These are phyloP conservation scores for Idaea aversata DNA, from an alignment of 2,888 invertebrate species.

Conservation along the genomic window DNA sequence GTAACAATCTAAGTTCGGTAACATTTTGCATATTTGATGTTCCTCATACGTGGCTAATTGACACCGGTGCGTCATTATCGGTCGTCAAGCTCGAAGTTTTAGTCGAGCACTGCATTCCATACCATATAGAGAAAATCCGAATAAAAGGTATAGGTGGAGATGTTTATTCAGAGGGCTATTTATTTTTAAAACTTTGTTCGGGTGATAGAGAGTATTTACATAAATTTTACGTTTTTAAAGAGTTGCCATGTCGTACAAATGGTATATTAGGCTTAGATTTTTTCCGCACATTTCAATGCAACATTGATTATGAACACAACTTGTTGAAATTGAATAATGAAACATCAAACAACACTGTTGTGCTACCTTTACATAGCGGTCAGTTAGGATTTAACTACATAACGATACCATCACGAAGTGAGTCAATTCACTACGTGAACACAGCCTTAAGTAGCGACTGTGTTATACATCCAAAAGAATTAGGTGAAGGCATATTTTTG, in stretches of 20 bases:
- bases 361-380: conserved; percentile 1
- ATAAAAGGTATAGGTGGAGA: conserved; percentile 11
- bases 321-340: conserved; percentile 13
- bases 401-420: conserved; percentile 18
- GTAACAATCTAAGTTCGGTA: too few relatives aligned
- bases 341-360: conserved; percentile 2
- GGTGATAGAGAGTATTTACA: not conserved
- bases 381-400: conserved; percentile 4
- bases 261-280: conserved; percentile 27
- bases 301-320: conserved; percentile 16
- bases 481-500: conserved; percentile 23
- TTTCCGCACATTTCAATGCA: conserved; percentile 16
- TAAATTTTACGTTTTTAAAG: conserved; percentile 14
- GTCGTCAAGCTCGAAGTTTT: not conserved
- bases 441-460: conserved; percentile 16
- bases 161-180: conserved; percentile 6
- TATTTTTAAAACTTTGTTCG: conserved; percentile 6
- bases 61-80: conserved; percentile 5
- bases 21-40: too few relatives aligned
- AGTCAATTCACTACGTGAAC: conserved; percentile 21
- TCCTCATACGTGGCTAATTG: not conserved
- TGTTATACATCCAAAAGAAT: conserved; percentile 20
- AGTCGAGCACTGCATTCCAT: conserved; percentile 1
- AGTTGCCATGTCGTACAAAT: conserved; percentile 9
- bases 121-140: not conserved